A percentile compares a stretch with the other conserved stretches of the same genome.
Evolutionary conservation across 1,140 invertebrate genomes (phyloP).

Genomic region (Nasonia longicornis): DNA sequence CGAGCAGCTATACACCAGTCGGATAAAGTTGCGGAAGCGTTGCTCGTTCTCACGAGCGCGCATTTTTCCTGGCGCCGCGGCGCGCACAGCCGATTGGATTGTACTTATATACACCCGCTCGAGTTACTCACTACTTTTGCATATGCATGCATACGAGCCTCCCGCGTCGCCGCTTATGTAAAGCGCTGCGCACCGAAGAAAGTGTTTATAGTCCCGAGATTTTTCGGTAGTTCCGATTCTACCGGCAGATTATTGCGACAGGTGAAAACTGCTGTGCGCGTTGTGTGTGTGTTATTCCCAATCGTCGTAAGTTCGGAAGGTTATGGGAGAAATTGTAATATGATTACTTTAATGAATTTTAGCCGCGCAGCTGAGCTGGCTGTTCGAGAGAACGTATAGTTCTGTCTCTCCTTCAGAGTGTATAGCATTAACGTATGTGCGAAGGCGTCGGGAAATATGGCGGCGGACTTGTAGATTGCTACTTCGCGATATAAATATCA

Average conservation of each 20-base stretch:
- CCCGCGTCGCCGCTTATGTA: neutral
- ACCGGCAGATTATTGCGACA: slow-evolving; percentile 21
- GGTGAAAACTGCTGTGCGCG: slow-evolving; percentile 19
- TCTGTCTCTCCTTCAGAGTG: neutral
- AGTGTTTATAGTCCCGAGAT: neutral
- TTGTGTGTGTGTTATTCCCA: neutral
- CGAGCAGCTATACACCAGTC: no score
- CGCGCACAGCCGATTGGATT: neutral
- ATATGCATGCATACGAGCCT: neutral
- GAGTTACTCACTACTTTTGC: slow-evolving; percentile 1
- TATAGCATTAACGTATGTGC: neutral
- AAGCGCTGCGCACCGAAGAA: neutral
- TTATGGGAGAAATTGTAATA: slow-evolving; percentile 42
- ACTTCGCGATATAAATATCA: slow-evolving; percentile 30
- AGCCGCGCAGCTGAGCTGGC: no score
- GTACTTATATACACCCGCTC: neutral
- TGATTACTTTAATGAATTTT: slow-evolving; percentile 29
- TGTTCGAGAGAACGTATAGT: neutral
- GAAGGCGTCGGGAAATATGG: slow-evolving; percentile 9
- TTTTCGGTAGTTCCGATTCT: slow-evolving; percentile 4
- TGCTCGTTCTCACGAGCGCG: neutral
- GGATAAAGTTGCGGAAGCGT: slow-evolving; percentile 28
- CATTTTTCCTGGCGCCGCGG: neutral
- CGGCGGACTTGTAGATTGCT: slow-evolving; percentile 7
- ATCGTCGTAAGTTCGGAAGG: slow-evolving; percentile 37